These are phyloP conservation scores for Galerucella pusilla DNA, from an alignment of 2,888 invertebrate genomes.

Conservation along the genomic window DNA sequence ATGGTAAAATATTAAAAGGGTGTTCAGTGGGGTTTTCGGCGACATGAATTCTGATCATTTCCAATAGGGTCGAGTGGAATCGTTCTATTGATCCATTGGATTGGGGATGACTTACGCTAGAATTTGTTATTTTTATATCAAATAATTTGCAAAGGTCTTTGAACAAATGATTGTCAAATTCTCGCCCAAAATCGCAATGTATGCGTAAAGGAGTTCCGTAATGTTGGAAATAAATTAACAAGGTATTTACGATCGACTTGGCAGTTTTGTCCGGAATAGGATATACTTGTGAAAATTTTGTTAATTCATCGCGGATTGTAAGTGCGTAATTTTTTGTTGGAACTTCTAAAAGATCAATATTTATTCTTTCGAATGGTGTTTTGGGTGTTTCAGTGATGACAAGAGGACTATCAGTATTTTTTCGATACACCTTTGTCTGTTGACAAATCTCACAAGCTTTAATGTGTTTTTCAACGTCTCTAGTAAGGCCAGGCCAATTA, in stretches of 20 bases:
- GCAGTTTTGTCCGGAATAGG: constrained; percentile 10
- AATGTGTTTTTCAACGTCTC: not conserved
- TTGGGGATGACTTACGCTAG: constrained; percentile 8
- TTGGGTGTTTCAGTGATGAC: constrained; percentile 22
- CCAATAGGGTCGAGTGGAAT: too few species aligned
- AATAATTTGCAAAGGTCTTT: constrained; percentile 17
- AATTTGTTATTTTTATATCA: constrained; percentile 23
- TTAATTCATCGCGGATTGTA: constrained; percentile 22
- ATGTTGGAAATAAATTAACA: too few species aligned
- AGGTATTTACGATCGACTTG: too few species aligned
- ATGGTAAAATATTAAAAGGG: constrained; percentile 33
- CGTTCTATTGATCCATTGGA: constrained; percentile 17
- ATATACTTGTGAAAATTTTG: constrained; percentile 24
- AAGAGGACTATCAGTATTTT: not conserved
- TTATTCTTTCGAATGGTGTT: constrained; percentile 25
- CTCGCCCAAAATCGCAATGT: too few species aligned
- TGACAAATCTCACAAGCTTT: not conserved
- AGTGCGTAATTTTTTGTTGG: constrained; percentile 23
- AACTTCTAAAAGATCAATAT: constrained; percentile 13
- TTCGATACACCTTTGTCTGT: not conserved
- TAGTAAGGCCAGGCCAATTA: not conserved
- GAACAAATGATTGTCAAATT: not conserved
- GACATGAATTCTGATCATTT: constrained; percentile 32
- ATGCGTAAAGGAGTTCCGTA: too few species aligned
- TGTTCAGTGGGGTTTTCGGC: constrained; percentile 35